Conservation (phyloP, 1,140 invertebrate genomes). For the Physella acuta region DNA sequence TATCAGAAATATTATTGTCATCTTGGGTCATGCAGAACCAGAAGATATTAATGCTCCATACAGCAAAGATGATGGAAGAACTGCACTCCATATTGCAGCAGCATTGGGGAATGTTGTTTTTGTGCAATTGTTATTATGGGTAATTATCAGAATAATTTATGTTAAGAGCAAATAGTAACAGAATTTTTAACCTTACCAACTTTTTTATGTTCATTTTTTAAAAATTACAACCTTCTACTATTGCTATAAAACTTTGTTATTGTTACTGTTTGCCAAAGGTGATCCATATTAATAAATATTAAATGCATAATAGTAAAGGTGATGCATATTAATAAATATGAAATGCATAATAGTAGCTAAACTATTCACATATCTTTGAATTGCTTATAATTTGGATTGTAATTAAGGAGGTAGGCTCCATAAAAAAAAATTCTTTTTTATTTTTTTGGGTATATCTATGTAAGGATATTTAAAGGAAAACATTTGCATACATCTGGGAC, state of each 20-base stretch:
- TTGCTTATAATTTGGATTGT: too few species aligned
- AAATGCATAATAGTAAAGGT: background rate
- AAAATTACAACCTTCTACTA: background rate
- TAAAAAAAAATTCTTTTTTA: too few species aligned
- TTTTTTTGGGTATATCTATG: too few species aligned
- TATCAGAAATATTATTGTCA: slow-evolving; percentile 62
- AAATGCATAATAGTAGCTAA: too few species aligned
- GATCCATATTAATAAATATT: background rate
- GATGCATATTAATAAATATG: too few species aligned
- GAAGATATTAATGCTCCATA: slow-evolving; percentile 69
- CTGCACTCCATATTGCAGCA: slow-evolving; percentile 85
- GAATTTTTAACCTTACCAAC: background rate
- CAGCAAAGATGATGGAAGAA: slow-evolving; percentile 66
- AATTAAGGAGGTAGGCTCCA: too few species aligned
- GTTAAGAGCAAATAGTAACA: background rate
- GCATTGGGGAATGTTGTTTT: slow-evolving; percentile 85
- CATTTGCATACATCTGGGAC: too few species aligned
- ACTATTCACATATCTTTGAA: too few species aligned
- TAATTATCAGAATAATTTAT: slow-evolving; percentile 61
- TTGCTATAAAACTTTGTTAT: background rate
- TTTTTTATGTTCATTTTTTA: background rate
- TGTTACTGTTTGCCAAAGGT: background rate
- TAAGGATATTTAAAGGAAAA: too few species aligned
- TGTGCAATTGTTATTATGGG: slow-evolving; percentile 91
- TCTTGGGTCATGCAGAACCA: slow-evolving; percentile 62